These are phyloP conservation scores for Chloroceryle inda DNA, from an alignment of 2,797 vertebrate species.

Conservation along the genomic window DNA sequence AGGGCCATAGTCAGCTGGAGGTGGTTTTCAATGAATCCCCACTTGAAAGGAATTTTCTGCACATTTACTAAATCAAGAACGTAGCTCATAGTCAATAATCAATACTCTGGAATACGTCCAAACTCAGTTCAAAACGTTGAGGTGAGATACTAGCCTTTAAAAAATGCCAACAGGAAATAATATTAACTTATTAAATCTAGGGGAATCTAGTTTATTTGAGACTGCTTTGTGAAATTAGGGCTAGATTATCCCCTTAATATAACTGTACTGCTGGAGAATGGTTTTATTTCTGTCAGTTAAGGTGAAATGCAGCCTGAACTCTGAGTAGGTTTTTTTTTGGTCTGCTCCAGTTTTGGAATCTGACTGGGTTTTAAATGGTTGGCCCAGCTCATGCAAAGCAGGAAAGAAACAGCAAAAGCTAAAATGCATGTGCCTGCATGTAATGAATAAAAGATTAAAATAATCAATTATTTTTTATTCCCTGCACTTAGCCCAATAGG, in stretches of 20 bases:
- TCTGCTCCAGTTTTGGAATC: neutral
- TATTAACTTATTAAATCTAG: neutral
- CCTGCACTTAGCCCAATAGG: neutral
- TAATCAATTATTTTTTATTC: neutral
- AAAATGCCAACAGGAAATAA: constrained; percentile 4
- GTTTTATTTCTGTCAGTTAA: neutral
- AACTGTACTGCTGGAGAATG: neutral
- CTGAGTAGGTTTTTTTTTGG: neutral
- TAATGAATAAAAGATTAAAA: neutral
- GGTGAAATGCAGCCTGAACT: neutral
- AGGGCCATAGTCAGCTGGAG: neutral
- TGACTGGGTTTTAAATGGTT: neutral
- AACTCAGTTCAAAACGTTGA: neutral
- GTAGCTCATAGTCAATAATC: neutral
- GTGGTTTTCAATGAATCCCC: neutral
- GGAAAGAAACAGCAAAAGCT: neutral
- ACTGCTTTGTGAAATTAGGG: constrained; percentile 21
- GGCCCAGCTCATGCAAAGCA: neutral
- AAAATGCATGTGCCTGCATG: neutral
- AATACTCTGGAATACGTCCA: neutral
- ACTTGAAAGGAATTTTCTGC: neutral
- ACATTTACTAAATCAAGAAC: neutral
- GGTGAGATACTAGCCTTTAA: neutral
- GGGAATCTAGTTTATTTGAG: neutral
- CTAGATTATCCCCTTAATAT: neutral